phyloP scores from a whole-genome alignment of 2,113 vertebrate genomes.

The Astur gentilis region DNA sequence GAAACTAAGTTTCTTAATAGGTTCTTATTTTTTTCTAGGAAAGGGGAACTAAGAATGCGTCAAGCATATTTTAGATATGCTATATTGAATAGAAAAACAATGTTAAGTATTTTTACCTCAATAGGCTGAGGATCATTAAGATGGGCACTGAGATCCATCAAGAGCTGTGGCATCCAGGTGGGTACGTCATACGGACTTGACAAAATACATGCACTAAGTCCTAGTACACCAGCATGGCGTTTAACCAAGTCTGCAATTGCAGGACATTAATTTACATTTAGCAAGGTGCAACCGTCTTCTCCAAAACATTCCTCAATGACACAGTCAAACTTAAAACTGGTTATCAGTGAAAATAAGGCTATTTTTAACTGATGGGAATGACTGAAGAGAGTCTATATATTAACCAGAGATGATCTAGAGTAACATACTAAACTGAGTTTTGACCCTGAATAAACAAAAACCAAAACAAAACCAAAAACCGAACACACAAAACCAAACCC shows the following conservation, averaged over 20 bases:
- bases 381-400: not conserved
- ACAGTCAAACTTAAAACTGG: not conserved
- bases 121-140: slow-evolving; percentile 97
- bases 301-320: not conserved
- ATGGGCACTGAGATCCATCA: slow-evolving; percentile 96
- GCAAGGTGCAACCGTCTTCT: not conserved
- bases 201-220: slow-evolving; percentile 92
- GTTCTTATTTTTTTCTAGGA: not conserved
- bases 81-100: not conserved
- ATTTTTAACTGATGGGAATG: not conserved
- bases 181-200: slow-evolving; percentile 96
- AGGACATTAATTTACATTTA: not conserved
- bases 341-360: not conserved
- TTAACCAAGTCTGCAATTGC: slow-evolving; percentile 83
- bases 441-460: not conserved
- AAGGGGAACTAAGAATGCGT: not conserved
- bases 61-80: not conserved
- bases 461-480: too few relatives aligned
- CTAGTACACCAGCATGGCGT: slow-evolving; percentile 94
- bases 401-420: not conserved
- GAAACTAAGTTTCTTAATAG: not conserved
- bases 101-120: slow-evolving; percentile 75
- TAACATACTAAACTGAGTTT: not conserved
- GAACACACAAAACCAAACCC: too few relatives aligned
- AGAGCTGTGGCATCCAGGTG: slow-evolving; percentile 96